These are phyloP conservation scores for Hylia prasina DNA, from an alignment of 2,113 vertebrate genomes.

Conservation along the genomic window DNA sequence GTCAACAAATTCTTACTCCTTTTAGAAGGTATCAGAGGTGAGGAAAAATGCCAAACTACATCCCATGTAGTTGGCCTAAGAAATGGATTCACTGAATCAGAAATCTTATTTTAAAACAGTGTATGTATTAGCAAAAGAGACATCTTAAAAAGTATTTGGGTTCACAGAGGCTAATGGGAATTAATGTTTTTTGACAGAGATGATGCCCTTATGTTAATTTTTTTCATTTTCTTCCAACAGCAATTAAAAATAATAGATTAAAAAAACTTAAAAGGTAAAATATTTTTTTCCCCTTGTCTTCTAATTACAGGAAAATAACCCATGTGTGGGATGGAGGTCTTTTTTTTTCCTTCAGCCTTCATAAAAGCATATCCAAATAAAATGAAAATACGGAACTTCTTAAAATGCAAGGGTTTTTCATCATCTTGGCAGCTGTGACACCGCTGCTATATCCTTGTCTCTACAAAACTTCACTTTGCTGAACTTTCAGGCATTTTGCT, in stretches of 20 bases:
- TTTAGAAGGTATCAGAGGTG: background rate
- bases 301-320: background rate
- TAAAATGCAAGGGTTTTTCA: background rate
- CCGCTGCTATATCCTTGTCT: background rate
- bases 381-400: background rate
- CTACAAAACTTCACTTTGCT: background rate
- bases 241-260: background rate
- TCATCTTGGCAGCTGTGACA: background rate
- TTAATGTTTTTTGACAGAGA: background rate
- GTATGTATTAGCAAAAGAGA: background rate
- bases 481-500: background rate
- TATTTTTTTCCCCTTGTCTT: background rate
- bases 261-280: background rate
- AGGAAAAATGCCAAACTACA: background rate
- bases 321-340: background rate
- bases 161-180: background rate
- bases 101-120: background rate
- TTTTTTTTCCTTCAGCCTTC: background rate
- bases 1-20: background rate
- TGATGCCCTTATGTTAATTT: background rate
- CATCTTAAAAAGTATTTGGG: background rate
- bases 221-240: background rate
- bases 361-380: background rate
- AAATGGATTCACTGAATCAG: background rate
- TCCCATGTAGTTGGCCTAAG: background rate